Base-by-base conservation (phyloP, 2,888 invertebrate species). In the Aleiodes testaceus region DNA sequence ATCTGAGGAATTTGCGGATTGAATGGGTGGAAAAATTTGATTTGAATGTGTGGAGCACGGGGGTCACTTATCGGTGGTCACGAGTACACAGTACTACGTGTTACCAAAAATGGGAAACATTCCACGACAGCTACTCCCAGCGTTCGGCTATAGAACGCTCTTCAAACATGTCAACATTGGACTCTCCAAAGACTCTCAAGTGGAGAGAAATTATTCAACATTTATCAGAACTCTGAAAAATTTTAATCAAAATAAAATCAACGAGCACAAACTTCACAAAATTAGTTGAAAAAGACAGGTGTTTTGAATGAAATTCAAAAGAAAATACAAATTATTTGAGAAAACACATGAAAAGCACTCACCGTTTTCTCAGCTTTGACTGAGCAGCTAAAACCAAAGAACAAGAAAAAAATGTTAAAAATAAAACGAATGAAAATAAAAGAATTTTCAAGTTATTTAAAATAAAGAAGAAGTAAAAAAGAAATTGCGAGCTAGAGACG, bases 81-180 rank as follows among this genome's bases (percentile, higher is more conserved):
- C 63, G 72, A 68, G 73, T 67, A 72, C 73, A 66, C 36, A 36
- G 36, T 36, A 36, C 36, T 36, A 36, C 36, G 71, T 65, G 74
- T 77, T 36, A 7, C 36, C 36, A 63, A 78, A 81, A 81, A 81
- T 81, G 81, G 76, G 74, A 69, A 72, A 70, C 78, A 81, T 81
- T 77, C 79, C 81, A 74, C 77, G 75, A 74, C 74, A 78, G 70
- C 74, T 82, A 82, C 80, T 80, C 74, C 74, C 74, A 74, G 69
- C 74, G 64, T 66, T 74, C 74, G 74, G 68, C 73, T 74, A 79
- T 79, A 69, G 72, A 45, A 63, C 67, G 71, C 68, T 71, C 66
- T 65, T 69, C 66, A 69, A 63, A 52, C 69, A 74, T 73, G 66
- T 74, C 74, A 73, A 69, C 66, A 73, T 47, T 68, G 30, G 66